Conservation (phyloP, 1,140 invertebrate genomes). For the Telenomus remus region DNA sequence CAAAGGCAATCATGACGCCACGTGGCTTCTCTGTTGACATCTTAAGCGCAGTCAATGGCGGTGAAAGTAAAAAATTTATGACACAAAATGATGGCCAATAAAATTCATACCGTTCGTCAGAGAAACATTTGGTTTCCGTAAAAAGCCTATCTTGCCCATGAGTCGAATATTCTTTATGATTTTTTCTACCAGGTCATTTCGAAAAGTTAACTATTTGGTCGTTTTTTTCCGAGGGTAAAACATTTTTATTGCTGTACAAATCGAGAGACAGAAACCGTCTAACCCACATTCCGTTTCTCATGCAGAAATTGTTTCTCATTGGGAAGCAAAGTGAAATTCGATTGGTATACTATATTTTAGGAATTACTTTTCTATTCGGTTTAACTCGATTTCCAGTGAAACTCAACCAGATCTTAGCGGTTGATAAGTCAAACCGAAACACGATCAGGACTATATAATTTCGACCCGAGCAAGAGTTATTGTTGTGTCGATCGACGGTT, state of each 20-base stretch:
- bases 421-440: constrained; percentile 24
- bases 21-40: constrained; percentile 14
- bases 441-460: constrained; percentile 9
- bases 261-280: too few relatives aligned
- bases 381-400: constrained; percentile 29
- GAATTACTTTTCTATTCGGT: constrained; percentile 25
- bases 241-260: too few relatives aligned
- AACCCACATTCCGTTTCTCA: too few relatives aligned
- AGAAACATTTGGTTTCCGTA: too few relatives aligned
- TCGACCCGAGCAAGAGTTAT: constrained; percentile 17
- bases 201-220: too few relatives aligned
- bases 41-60: background rate
- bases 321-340: too few relatives aligned
- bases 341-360: too few relatives aligned
- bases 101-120: background rate
- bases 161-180: too few relatives aligned
- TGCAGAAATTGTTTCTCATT: too few relatives aligned
- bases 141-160: too few relatives aligned
- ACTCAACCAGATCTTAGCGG: constrained; percentile 20
- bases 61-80: constrained; percentile 3
- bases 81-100: background rate
- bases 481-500: constrained; percentile 4
- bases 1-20: constrained; percentile 1
- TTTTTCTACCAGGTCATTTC: too few relatives aligned
- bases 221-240: too few relatives aligned